A percentile compares a stretch with the other conserved stretches of the same genome.
These are phyloP conservation scores for Spisula solida DNA, from an alignment of 2,888 invertebrate species.

Conservation along the genomic window DNA sequence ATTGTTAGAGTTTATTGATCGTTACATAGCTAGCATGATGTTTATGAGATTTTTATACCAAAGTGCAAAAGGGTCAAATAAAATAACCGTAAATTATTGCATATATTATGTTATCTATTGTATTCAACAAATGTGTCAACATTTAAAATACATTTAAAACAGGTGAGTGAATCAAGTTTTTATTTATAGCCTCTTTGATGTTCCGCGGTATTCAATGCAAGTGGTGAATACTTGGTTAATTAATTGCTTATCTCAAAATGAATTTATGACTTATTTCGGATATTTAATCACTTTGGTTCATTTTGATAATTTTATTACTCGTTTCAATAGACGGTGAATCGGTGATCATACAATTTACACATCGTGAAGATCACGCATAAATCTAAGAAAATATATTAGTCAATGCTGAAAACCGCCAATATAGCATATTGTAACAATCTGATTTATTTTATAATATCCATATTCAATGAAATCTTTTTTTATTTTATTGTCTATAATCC, in stretches of 20 bases:
- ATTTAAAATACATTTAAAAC: neutral
- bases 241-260: neutral
- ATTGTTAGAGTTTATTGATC: neutral
- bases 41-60: neutral
- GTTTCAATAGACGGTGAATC: neutral
- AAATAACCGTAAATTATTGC: neutral
- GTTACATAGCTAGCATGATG: neutral
- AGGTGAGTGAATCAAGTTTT: neutral
- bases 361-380: neutral
- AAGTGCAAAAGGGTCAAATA: neutral
- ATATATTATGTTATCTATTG: neutral
- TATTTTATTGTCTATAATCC: neutral
- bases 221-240: neutral
- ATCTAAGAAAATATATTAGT: conserved; percentile 1
- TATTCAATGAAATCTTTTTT: neutral
- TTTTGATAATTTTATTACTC: conserved; percentile 12
- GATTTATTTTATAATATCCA: neutral
- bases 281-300: neutral
- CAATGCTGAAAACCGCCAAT: neutral
- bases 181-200: neutral
- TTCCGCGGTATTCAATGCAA: neutral
- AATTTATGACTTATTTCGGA: conserved; percentile 12
- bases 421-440: neutral
- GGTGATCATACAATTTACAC: conserved; percentile 2
- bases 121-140: neutral